These are phyloP conservation scores for Clarias fuscus DNA, from an alignment of 2,797 vertebrate genomes.

Conservation along the genomic window DNA sequence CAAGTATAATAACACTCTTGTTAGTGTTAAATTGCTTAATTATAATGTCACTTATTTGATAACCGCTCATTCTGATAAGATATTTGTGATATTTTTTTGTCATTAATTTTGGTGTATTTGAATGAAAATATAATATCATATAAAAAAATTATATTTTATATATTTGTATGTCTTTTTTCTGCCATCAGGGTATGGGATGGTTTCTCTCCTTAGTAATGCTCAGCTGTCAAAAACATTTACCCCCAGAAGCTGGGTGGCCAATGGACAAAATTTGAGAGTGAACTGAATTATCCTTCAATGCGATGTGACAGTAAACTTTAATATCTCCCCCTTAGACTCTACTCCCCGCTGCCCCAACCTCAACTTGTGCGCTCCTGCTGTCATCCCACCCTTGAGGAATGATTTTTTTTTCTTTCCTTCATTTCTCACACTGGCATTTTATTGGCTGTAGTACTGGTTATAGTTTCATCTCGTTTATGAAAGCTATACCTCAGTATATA, in stretches of 20 bases:
- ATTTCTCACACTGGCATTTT: constrained; percentile 67
- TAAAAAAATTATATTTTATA: too few species aligned
- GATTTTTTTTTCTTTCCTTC: constrained; percentile 64
- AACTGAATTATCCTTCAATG: constrained; percentile 53
- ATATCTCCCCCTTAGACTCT: constrained; percentile 44
- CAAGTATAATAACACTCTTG: too few species aligned
- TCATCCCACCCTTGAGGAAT: constrained; percentile 43
- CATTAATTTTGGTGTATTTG: too few species aligned
- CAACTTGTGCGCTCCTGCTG: neutral
- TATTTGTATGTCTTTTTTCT: too few species aligned
- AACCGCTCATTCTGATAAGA: too few species aligned
- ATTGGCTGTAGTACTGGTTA: constrained; percentile 63
- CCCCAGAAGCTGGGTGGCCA: neutral
- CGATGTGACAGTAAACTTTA: constrained; percentile 59
- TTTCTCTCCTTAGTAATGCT: neutral
- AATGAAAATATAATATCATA: too few species aligned
- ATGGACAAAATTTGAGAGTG: constrained; percentile 23
- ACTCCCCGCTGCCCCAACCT: constrained; percentile 12
- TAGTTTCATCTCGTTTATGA: constrained; percentile 61
- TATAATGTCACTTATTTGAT: too few species aligned
- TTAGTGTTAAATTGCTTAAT: too few species aligned
- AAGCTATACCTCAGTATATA: constrained; percentile 33
- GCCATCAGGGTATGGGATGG: neutral
- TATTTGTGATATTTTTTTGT: too few species aligned
- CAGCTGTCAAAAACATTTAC: neutral